phyloP scores from a whole-genome alignment of 2,797 vertebrate species.

The Urosaurus nigricauda region DNA sequence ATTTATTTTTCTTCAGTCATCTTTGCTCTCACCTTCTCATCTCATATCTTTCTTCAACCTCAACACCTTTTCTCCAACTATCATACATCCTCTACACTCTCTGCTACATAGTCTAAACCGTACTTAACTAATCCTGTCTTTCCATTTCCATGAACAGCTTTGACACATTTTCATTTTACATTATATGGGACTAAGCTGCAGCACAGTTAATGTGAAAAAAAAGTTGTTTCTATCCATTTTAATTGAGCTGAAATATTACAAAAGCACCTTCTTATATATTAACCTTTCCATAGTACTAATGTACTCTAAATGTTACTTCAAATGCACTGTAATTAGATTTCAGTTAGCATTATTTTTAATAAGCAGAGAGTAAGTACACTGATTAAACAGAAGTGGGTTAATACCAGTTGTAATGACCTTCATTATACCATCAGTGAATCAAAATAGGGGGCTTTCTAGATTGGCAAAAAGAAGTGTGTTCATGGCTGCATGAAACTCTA shows the following conservation, averaged over 20 bases:
- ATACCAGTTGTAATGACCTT: constrained; percentile 25
- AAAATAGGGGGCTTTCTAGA: background rate
- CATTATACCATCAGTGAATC: constrained; percentile 24
- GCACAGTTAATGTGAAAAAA: constrained; percentile 17
- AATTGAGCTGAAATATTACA: constrained; percentile 21
- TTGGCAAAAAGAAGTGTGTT: too few relatives aligned
- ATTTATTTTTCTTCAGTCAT: too few relatives aligned
- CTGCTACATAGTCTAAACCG: too few relatives aligned
- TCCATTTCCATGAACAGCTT: too few relatives aligned
- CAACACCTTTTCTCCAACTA: too few relatives aligned
- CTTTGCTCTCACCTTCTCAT: too few relatives aligned
- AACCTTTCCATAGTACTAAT: background rate
- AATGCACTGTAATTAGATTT: constrained; percentile 29
- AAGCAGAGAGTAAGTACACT: background rate
- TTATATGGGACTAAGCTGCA: constrained; percentile 27
- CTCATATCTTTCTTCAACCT: too few relatives aligned
- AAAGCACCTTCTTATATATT: constrained; percentile 12
- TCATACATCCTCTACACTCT: too few relatives aligned
- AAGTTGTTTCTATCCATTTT: constrained; percentile 30
- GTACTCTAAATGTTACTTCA: constrained; percentile 18
- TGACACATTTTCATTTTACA: constrained; percentile 7
- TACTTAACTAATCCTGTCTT: too few relatives aligned
- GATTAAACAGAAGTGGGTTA: constrained; percentile 14
- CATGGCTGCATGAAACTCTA: too few relatives aligned
- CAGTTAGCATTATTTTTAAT: constrained; percentile 17